These are phyloP conservation scores for Natator depressus DNA, from an alignment of 2,113 vertebrate species.

Conservation along the genomic window DNA sequence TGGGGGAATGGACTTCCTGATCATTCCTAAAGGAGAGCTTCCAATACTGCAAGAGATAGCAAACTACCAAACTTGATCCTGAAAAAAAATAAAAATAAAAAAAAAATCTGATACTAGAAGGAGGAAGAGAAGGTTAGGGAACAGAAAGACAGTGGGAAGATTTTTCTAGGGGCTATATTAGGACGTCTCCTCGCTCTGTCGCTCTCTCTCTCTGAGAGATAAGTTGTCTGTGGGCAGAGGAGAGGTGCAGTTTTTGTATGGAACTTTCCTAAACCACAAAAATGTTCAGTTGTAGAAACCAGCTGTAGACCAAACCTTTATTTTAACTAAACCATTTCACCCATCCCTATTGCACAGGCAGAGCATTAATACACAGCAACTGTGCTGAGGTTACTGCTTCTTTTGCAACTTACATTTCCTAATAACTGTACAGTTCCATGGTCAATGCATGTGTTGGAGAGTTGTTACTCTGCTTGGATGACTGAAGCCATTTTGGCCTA, in stretches of 20 bases:
- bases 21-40: neutral
- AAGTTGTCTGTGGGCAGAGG: neutral
- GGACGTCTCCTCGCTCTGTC: neutral
- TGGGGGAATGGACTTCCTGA: neutral
- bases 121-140: neutral
- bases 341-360: neutral
- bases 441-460: neutral
- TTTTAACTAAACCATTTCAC: neutral
- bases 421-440: neutral
- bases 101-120: neutral
- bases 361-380: neutral
- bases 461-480: neutral
- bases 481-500: neutral
- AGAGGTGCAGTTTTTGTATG: neutral
- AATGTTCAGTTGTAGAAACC: neutral
- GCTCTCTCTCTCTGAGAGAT: neutral
- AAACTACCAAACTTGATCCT: neutral
- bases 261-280: neutral
- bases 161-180: neutral
- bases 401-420: neutral
- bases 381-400: neutral
- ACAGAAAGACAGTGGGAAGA: neutral
- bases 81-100: neutral
- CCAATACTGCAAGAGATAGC: neutral
- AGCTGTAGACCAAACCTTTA: neutral